A percentile compares a stretch with the other conserved stretches of the same genome.
Evolutionary conservation across 2,888 invertebrate species (phyloP).

Genomic region (Stenotaenia linearis): DNA sequence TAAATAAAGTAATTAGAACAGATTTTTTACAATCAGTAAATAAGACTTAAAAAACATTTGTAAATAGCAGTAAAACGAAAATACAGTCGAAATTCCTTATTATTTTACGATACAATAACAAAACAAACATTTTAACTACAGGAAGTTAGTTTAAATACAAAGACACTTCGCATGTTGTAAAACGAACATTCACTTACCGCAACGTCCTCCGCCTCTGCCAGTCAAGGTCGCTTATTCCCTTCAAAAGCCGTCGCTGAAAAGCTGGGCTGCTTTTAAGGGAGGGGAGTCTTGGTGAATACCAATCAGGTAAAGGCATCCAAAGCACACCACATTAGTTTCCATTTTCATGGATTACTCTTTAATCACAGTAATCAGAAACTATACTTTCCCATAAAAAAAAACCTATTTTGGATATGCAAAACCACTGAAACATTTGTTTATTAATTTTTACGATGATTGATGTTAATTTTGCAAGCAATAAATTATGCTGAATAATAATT

Average conservation of each 20-base stretch:
- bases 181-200: background rate
- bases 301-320: background rate
- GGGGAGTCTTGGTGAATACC: background rate
- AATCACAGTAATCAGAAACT: background rate
- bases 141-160: background rate
- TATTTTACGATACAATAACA: background rate
- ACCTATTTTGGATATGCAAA: too few relatives aligned
- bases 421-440: too few relatives aligned
- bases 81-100: background rate
- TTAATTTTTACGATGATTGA: too few relatives aligned
- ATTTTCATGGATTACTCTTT: background rate
- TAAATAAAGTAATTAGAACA: background rate
- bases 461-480: too few relatives aligned
- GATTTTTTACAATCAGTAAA: background rate
- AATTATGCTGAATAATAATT: too few relatives aligned
- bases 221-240: background rate
- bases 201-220: background rate
- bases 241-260: background rate
- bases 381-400: background rate
- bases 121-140: background rate
- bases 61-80: background rate
- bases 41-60: background rate
- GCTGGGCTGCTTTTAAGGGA: background rate
- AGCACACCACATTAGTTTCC: background rate
- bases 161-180: background rate